phyloP scores from a whole-genome alignment of 2,797 vertebrate genomes.

The Thalassophryne amazonica region DNA sequence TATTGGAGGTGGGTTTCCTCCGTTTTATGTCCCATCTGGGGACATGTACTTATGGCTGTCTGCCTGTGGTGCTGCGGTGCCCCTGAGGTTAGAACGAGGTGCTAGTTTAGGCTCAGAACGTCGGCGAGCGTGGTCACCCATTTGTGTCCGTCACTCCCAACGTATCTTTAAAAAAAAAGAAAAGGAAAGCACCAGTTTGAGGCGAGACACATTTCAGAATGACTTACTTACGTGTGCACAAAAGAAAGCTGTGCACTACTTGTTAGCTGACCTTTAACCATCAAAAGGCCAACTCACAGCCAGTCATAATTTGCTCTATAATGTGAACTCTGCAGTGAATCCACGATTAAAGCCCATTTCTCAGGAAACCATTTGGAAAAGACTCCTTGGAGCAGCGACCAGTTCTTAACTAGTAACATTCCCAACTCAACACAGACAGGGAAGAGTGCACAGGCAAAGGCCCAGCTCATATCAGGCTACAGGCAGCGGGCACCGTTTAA shows the following conservation, averaged over 20 bases:
- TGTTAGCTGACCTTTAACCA: conserved; percentile 68
- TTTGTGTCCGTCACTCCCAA: conserved; percentile 26
- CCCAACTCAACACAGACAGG: conserved; percentile 47
- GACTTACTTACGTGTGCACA: conserved; percentile 32
- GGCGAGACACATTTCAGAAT: conserved; percentile 50
- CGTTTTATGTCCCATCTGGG: conserved; percentile 56
- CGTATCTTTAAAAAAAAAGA: conserved; percentile 32
- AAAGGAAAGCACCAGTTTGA: conserved; percentile 42
- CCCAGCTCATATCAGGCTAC: conserved; percentile 71
- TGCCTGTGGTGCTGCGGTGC: conserved; percentile 65
- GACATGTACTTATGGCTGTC: conserved; percentile 66
- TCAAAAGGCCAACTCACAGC: conserved; percentile 41
- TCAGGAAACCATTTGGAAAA: conserved; percentile 59
- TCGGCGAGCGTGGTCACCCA: conserved; percentile 43
- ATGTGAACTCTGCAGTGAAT: conserved; percentile 36
- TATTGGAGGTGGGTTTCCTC: conserved; percentile 56
- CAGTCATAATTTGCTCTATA: conserved; percentile 20
- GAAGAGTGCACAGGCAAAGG: conserved; percentile 64
- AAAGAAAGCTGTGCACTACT: too few relatives aligned
- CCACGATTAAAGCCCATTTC: conserved; percentile 56
- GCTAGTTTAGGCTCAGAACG: conserved; percentile 57
- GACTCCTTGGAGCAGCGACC: conserved; percentile 55
- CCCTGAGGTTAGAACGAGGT: conserved; percentile 64
- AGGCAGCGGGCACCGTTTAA: conserved; percentile 64
- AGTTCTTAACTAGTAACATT: conserved; percentile 53